These are phyloP conservation scores for Amblyopsis hoosieri DNA, from an alignment of 2,797 vertebrate species.

Conservation along the genomic window DNA sequence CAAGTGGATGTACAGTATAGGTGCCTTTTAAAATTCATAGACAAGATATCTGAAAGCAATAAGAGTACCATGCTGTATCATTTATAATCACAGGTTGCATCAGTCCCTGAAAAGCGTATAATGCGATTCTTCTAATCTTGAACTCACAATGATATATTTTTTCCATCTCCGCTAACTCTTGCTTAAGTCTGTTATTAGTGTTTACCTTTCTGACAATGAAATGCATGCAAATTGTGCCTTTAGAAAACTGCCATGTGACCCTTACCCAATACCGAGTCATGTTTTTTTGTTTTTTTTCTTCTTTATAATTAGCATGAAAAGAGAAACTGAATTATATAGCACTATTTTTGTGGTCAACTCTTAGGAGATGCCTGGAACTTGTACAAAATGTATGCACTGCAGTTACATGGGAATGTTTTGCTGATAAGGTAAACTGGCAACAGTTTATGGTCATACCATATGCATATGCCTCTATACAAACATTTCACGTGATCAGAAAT, in stretches of 20 bases:
- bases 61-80: slow-evolving; percentile 35
- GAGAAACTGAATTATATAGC: slow-evolving; percentile 41
- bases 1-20: slow-evolving; percentile 14
- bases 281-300: slow-evolving; percentile 1
- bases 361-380: slow-evolving; percentile 53
- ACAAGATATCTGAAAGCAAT: slow-evolving; percentile 51
- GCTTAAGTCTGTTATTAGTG: slow-evolving; percentile 9
- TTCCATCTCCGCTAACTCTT: slow-evolving; percentile 2
- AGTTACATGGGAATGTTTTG: slow-evolving; percentile 55
- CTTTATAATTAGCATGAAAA: slow-evolving; percentile 36
- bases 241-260: slow-evolving; percentile 30
- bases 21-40: slow-evolving; percentile 27
- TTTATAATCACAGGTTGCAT: slow-evolving; percentile 31
- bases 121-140: slow-evolving; percentile 4
- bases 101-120: not conserved
- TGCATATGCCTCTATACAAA: slow-evolving; percentile 69
- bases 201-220: slow-evolving; percentile 46
- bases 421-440: slow-evolving; percentile 45
- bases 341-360: slow-evolving; percentile 73
- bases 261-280: slow-evolving; percentile 36
- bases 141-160: not conserved
- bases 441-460: slow-evolving; percentile 54
- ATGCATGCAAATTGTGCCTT: slow-evolving; percentile 74
- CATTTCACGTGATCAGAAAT: slow-evolving; percentile 63
- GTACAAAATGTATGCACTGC: slow-evolving; percentile 55